Percentiles rank a stretch among this genome's conserved stretches.
Evolutionary conservation across 2,888 invertebrate genomes (phyloP).

Genomic region (Anorthoa munda): DNA sequence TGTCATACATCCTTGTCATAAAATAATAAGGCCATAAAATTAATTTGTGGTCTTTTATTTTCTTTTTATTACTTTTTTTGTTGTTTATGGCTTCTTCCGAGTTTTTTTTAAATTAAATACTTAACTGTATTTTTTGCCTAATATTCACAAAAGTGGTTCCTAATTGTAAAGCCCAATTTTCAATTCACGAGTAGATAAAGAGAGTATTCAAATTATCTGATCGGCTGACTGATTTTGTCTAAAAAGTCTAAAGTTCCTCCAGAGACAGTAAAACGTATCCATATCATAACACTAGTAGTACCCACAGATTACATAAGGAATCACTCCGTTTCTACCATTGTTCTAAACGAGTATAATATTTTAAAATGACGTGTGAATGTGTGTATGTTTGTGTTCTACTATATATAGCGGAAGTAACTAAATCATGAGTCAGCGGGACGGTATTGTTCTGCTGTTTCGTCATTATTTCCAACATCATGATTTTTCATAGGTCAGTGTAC

Average conservation of each 20-base stretch:
- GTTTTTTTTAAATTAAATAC: constrained; percentile 23
- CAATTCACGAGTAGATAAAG: neutral
- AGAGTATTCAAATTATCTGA: neutral
- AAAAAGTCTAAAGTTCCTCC: neutral
- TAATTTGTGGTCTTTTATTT: constrained; percentile 55
- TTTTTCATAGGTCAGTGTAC: constrained; percentile 45
- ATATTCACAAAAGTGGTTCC: neutral
- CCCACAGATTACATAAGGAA: constrained; percentile 7
- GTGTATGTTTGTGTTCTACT: constrained; percentile 21
- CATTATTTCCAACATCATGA: constrained; percentile 10
- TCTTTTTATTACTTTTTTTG: constrained; percentile 47
- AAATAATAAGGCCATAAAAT: constrained; percentile 58
- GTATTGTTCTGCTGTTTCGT: constrained; percentile 11
- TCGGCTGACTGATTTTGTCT: neutral
- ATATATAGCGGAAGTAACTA: constrained; percentile 51
- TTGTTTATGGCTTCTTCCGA: constrained; percentile 7
- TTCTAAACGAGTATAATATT: constrained; percentile 29
- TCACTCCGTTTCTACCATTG: constrained; percentile 41
- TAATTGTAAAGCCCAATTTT: neutral
- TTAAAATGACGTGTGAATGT: constrained; percentile 12
- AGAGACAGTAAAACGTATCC: no score
- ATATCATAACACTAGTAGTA: neutral
- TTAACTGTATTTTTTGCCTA: neutral
- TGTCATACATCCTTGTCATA: constrained; percentile 63
- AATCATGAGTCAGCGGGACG: constrained; percentile 52